phyloP scores from a whole-genome alignment of 2,888 invertebrate species.

The Drosophila niveifrons region DNA sequence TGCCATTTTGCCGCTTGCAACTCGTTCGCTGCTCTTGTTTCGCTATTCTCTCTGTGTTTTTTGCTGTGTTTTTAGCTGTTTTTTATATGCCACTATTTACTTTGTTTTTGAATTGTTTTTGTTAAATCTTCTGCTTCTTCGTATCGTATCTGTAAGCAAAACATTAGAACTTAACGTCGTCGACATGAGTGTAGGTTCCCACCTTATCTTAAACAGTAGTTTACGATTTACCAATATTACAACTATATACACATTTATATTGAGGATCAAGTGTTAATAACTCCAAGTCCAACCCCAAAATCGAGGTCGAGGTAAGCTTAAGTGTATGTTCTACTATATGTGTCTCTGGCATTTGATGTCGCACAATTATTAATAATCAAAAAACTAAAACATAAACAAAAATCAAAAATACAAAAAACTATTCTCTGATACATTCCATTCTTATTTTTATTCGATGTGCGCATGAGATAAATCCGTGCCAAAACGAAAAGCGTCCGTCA shows the following conservation, averaged over 20 bases:
- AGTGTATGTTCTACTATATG: conserved; percentile 25
- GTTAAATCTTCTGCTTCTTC: conserved; percentile 21
- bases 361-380: conserved; percentile 13
- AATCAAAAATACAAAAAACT: conserved; percentile 23
- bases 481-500: conserved; percentile 85
- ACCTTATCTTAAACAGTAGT: conserved; percentile 9
- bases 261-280: conserved; percentile 4
- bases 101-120: conserved; percentile 57
- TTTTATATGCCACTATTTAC: conserved; percentile 22
- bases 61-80: conserved; percentile 20
- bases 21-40: conserved; percentile 12
- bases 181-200: conserved; percentile 10
- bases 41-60: conserved; percentile 19
- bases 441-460: conserved; percentile 45
- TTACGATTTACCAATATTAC: conserved; percentile 3
- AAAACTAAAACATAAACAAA: conserved; percentile 11
- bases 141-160: conserved; percentile 45
- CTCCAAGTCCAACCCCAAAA: conserved; percentile 21
- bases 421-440: conserved; percentile 48
- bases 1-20: neutral
- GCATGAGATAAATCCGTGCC: conserved; percentile 81
- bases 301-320: conserved; percentile 69
- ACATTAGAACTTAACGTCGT: conserved; percentile 39
- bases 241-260: neutral
- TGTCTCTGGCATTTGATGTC: conserved; percentile 29